phyloP scores from a whole-genome alignment of 2,113 vertebrate species.

The Scopus umbretta region DNA sequence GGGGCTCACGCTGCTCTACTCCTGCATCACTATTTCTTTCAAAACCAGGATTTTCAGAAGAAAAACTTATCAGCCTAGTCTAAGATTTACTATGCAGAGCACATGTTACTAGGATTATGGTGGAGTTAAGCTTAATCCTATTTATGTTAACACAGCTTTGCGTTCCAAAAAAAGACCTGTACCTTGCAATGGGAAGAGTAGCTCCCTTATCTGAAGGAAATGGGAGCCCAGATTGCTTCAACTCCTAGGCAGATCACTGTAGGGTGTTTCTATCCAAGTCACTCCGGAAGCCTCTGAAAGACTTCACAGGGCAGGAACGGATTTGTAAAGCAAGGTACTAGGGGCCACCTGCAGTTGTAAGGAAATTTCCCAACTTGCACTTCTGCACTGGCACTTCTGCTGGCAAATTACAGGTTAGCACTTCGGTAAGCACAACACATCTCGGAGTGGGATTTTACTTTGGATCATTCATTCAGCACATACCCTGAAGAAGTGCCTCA shows the following conservation, averaged over 20 bases:
- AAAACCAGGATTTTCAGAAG: neutral
- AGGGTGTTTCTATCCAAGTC: neutral
- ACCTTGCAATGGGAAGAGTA: neutral
- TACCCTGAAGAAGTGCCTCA: neutral
- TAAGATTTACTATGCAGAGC: slow-evolving; percentile 14
- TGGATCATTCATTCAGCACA: neutral
- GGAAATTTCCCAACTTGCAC: neutral
- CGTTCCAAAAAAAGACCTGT: slow-evolving; percentile 56
- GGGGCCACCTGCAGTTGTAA: neutral
- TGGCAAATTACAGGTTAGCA: neutral
- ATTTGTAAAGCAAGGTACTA: neutral
- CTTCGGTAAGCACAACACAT: neutral
- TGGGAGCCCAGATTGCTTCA: neutral
- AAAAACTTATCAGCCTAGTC: neutral
- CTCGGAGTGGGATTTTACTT: neutral
- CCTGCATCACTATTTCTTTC: neutral
- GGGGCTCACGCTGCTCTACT: neutral
- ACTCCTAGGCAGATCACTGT: neutral
- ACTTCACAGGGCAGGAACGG: neutral
- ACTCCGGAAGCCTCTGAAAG: neutral
- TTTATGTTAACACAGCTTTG: slow-evolving; percentile 61
- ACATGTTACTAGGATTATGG: slow-evolving; percentile 42
- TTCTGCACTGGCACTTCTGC: neutral
- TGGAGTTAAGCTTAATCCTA: slow-evolving; percentile 61
- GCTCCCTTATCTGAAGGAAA: neutral